Evolutionary conservation across 2,113 vertebrate species (phyloP).

Genomic region (Pseudorhombus dupliciocellatus): DNA sequence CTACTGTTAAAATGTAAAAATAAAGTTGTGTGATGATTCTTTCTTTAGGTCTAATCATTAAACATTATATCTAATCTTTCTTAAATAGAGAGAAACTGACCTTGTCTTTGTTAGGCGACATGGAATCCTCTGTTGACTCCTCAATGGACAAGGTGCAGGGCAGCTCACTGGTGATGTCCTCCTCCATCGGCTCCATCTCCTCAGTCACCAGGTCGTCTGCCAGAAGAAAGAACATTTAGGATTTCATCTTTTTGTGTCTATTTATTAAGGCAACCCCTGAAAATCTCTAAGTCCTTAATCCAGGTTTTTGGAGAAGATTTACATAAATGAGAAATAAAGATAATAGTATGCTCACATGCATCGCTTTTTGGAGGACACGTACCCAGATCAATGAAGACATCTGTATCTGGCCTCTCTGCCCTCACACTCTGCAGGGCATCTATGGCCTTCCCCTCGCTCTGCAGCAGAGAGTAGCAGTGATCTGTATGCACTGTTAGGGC

Average conservation of each 20-base stretch:
- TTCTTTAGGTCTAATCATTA: background rate
- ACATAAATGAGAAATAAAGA: background rate
- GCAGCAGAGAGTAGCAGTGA: slow-evolving; percentile 86
- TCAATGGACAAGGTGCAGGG: slow-evolving; percentile 81
- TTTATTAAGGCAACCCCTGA: background rate
- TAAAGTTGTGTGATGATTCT: background rate
- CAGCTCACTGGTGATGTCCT: slow-evolving; percentile 66
- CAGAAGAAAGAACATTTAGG: background rate
- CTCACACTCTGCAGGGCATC: slow-evolving; percentile 76
- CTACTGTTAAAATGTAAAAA: too few relatives aligned
- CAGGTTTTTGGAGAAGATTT: background rate
- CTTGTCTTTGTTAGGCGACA: slow-evolving; percentile 39
- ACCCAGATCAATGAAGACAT: slow-evolving; percentile 86
- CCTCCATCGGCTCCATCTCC: slow-evolving; percentile 66
- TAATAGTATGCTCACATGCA: background rate
- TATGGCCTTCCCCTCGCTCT: slow-evolving; percentile 49
- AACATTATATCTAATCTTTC: background rate
- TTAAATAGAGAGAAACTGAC: slow-evolving; percentile 48
- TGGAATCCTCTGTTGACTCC: slow-evolving; percentile 54
- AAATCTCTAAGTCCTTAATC: background rate
- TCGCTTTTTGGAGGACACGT: slow-evolving; percentile 14
- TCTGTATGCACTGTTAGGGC: slow-evolving; percentile 79
- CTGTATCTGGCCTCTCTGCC: slow-evolving; percentile 76
- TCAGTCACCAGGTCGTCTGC: slow-evolving; percentile 79
- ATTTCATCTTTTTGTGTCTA: background rate